Evolutionary conservation across 1,140 invertebrate genomes (phyloP), one percentile per base, ranked within the genome.

Genomic region (Lanistes nyassanus): DNA sequence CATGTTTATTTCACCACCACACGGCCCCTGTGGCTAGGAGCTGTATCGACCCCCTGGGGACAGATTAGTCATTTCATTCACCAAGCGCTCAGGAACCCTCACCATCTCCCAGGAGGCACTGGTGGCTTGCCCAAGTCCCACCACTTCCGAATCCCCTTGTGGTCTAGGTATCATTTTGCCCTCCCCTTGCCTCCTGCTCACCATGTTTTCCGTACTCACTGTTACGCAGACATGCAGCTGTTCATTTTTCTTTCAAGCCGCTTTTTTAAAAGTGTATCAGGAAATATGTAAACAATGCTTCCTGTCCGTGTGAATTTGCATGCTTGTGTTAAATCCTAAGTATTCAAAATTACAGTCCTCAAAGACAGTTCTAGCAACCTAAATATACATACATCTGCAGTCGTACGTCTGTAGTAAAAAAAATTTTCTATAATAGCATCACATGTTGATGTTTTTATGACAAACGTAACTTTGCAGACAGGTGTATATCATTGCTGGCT

Each of bases 31-130:
- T n/a, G 34, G 23, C 29, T 55, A 72, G 62, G 56, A 69, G 21
- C 56, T 65, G 37, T 65, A 74, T 58, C 29, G 31, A 11, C 26
- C 51, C 7, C 67, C 23, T 21, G 51, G 69, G 21, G 64, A 76
- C 75, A 78, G 72, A 74, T 60, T 79, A 36, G 68, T 70, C 37
- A 75, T 82, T 39, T 79, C 81, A 36, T 80, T 82, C 67, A 77
- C 81, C 60, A 82, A 79, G 70, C 79, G 79, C 23, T 79, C 79
- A 39, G 81, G 81, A 37, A 80, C 72, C 36, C 65, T 82, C 3
- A 82, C 81, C 42, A 72, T 82, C 47, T 82, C 81, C 9, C 77
- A 77, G n/a, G 67, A 69, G 42, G 42, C 47, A 29, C 47, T 69
- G 67, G 67, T 69, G n/a, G 53, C 67, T 21, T 51, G 47, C 47